phyloP scores from a whole-genome alignment of 2,888 invertebrate genomes.

The Napeogenes inachia region DNA sequence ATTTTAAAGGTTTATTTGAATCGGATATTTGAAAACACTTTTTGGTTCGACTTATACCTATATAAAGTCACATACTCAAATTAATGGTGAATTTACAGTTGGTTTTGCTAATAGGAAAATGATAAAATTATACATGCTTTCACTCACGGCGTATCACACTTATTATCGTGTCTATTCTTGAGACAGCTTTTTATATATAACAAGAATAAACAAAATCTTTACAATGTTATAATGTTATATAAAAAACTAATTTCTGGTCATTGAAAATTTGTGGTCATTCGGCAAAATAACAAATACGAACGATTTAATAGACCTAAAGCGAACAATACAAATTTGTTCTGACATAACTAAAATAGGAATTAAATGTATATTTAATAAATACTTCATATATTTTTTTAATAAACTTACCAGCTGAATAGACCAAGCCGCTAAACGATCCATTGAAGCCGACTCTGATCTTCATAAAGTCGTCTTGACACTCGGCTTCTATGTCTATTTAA shows the following conservation, averaged over 20 bases:
- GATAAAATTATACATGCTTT: conserved; percentile 18
- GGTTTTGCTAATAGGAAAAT: conserved; percentile 8
- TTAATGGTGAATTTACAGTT: conserved; percentile 10
- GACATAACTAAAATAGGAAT: neutral
- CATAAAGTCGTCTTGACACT: conserved; percentile 97
- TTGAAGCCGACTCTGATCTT: conserved; percentile 95
- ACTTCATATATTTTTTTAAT: conserved; percentile 1
- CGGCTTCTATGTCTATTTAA: conserved; percentile 91
- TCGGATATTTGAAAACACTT: no score
- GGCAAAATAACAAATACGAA: no score
- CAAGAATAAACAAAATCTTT: neutral
- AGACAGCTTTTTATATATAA: neutral
- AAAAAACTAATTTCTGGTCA: no score
- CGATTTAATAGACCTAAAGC: no score
- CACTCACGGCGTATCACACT: neutral
- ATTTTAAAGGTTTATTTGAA: no score
- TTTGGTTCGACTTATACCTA: no score
- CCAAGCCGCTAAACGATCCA: conserved; percentile 91
- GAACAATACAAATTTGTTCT: no score
- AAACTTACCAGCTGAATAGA: conserved; percentile 89
- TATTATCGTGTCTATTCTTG: conserved; percentile 4
- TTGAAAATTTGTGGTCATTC: no score
- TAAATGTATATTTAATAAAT: neutral
- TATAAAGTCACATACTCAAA: neutral
- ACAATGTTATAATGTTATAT: neutral